phyloP scores from a whole-genome alignment of 1,140 invertebrate genomes.

The Macrocentrus cingulum region DNA sequence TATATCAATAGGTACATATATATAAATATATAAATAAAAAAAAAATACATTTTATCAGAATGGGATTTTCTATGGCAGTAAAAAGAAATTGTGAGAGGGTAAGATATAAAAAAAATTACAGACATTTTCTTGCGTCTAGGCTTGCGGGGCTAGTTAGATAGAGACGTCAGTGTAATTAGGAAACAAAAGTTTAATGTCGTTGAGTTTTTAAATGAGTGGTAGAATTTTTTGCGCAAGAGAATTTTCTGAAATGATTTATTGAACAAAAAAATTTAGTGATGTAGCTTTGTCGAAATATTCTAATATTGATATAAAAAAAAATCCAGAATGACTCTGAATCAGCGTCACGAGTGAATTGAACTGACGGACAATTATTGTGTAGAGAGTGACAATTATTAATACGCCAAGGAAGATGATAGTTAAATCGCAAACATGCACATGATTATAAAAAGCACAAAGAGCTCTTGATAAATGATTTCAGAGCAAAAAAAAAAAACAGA shows the following conservation, averaged over 20 bases:
- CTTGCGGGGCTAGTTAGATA: constrained; percentile 16
- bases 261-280: constrained; percentile 6
- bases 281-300: constrained; percentile 13
- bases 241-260: no score
- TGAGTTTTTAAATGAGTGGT: background rate
- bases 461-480: constrained; percentile 39
- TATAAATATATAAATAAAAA: no score
- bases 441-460: constrained; percentile 59
- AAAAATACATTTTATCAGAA: constrained; percentile 25
- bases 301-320: constrained; percentile 5
- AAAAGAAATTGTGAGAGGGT: constrained; percentile 1
- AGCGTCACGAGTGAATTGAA: constrained; percentile 1
- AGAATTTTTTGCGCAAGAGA: no score
- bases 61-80: constrained; percentile 41
- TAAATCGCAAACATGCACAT: constrained; percentile 52
- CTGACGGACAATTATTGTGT: constrained; percentile 31
- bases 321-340: background rate
- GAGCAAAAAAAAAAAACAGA: constrained; percentile 41
- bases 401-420: constrained; percentile 43
- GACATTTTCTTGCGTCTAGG: background rate
- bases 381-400: constrained; percentile 43
- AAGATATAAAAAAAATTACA: constrained; percentile 4
- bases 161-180: constrained; percentile 11
- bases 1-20: constrained; percentile 39
- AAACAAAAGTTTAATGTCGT: background rate